A percentile compares a stretch with the other conserved stretches of the same genome.
Evolutionary conservation across 2,797 vertebrate genomes (phyloP).

Genomic region (Austrolebias charrua): DNA sequence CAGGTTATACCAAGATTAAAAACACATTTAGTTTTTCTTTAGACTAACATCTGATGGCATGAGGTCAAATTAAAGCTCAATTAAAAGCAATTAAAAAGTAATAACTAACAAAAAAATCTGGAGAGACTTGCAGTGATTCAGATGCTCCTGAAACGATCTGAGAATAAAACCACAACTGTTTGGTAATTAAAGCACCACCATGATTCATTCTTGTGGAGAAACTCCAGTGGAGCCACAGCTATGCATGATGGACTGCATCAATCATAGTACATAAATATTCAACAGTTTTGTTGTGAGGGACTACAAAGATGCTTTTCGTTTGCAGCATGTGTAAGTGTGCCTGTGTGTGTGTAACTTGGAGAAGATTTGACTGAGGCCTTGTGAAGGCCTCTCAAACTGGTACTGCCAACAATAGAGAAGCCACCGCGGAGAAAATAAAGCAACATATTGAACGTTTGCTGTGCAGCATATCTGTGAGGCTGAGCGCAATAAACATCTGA

Average conservation of each 20-base stretch:
- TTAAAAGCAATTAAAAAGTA: background rate
- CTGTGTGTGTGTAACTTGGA: conserved; percentile 35
- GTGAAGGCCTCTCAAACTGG: conserved; percentile 31
- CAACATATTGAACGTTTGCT: conserved; percentile 66
- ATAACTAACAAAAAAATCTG: background rate
- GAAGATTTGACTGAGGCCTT: conserved; percentile 41
- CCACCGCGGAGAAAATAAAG: conserved; percentile 43
- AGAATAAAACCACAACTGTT: conserved; percentile 41
- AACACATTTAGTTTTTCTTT: no score
- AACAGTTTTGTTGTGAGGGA: conserved; percentile 48
- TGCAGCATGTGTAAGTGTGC: conserved; percentile 20
- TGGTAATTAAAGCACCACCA: conserved; percentile 21
- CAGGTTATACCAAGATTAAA: background rate
- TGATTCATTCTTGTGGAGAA: conserved; percentile 60
- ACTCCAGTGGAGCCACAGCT: conserved; percentile 57
- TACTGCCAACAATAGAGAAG: conserved; percentile 53
- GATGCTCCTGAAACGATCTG: conserved; percentile 9
- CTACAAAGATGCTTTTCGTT: conserved; percentile 44
- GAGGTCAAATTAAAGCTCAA: background rate
- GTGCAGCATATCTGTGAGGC: conserved; percentile 35
- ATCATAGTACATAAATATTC: conserved; percentile 65
- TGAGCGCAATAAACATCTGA: conserved; percentile 63
- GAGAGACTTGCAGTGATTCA: background rate
- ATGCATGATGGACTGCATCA: conserved; percentile 64
- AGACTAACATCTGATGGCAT: background rate